These are phyloP conservation scores for Diadema setosum DNA, from an alignment of 35 echinoderm and acorn worm genomes.

Conservation along the genomic window DNA sequence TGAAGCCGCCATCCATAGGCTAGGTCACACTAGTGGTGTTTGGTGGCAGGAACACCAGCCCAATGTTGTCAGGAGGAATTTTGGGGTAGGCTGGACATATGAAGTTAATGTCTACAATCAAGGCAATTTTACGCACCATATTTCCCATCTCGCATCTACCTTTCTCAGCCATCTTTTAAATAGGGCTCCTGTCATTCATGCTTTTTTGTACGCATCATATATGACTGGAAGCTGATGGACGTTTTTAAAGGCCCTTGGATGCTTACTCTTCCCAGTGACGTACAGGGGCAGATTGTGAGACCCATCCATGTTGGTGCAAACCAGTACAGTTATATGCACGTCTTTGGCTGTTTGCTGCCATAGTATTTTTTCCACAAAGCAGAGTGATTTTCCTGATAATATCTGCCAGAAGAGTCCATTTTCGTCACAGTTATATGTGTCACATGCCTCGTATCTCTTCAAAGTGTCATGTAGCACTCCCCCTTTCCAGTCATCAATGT, in stretches of 20 bases:
- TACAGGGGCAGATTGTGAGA: conserved; percentile 9
- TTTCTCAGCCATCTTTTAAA: conserved; percentile 24
- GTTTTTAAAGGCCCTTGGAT: conserved; percentile 46
- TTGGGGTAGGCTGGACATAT: not conserved
- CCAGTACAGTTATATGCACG: not conserved
- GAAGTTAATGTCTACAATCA: conserved; percentile 43
- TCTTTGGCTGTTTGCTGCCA: conserved; percentile 9
- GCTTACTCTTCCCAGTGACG: conserved; percentile 38
- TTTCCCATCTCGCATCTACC: not conserved
- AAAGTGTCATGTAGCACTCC: not conserved
- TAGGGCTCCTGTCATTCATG: conserved; percentile 34
- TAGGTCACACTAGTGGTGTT: conserved; percentile 38
- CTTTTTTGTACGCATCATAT: conserved; percentile 28
- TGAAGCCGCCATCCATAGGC: conserved; percentile 28
- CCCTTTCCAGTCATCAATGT: not conserved
- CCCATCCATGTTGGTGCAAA: conserved; percentile 48
- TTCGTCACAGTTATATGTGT: conserved; percentile 28
- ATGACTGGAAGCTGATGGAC: conserved; percentile 1
- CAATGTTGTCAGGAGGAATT: not conserved
- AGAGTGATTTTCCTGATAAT: conserved; percentile 1
- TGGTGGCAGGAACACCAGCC: conserved; percentile 32
- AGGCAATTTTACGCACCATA: not conserved
- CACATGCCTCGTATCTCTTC: not conserved
- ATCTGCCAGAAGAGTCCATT: conserved; percentile 31
- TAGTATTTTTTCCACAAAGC: not conserved